Conservation (phyloP, 2,888 invertebrate species). For the Hydrotaea cyrtoneurina region DNA sequence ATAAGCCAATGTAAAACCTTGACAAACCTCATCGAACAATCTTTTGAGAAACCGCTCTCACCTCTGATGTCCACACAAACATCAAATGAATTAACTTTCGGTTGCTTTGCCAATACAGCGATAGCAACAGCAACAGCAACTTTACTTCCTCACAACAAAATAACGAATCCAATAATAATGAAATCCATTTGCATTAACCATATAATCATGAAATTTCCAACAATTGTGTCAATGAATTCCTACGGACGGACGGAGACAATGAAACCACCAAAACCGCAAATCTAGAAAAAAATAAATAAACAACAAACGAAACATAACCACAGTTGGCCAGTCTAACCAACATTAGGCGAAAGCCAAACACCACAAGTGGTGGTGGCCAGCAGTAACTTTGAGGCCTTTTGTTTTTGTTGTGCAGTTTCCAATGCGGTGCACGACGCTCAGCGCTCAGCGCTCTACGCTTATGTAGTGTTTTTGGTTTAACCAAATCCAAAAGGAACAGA, state of each 20-base stretch:
- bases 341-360: slow-evolving; percentile 5
- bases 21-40: not conserved
- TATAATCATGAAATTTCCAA: slow-evolving; percentile 35
- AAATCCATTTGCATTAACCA: slow-evolving; percentile 33
- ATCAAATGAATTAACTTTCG: slow-evolving; percentile 3
- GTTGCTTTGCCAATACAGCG: too few species aligned
- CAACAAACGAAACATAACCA: not conserved
- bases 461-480: slow-evolving; percentile 22
- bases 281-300: not conserved
- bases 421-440: not conserved
- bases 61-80: slow-evolving; percentile 1
- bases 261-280: slow-evolving; percentile 21
- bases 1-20: not conserved
- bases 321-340: slow-evolving; percentile 16
- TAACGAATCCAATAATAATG: slow-evolving; percentile 10
- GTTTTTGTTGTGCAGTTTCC: not conserved
- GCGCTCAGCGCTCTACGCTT: not conserved
- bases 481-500: not conserved
- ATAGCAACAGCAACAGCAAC: not conserved
- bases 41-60: not conserved
- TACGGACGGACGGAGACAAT: not conserved
- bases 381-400: slow-evolving; percentile 9
- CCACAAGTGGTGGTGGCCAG: not conserved
- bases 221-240: slow-evolving; percentile 53
- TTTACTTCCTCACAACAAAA: not conserved